Evolutionary conservation across 2,113 vertebrate genomes (phyloP), one percentile per base, ranked within the genome.

Genomic region (Percina caprodes): DNA sequence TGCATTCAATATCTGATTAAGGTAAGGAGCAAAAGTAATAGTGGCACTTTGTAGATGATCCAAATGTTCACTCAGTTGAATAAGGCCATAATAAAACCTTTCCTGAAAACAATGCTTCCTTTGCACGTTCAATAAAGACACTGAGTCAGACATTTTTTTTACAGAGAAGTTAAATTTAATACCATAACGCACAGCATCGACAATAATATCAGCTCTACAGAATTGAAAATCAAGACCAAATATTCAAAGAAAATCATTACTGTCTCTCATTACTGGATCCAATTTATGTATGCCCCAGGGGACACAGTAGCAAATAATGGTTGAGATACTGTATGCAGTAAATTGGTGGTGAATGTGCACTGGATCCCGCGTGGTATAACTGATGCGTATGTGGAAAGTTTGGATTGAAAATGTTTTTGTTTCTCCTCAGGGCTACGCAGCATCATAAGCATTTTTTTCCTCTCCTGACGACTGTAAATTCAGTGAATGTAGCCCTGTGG

Each of bases 381-480:
- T 59, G 62, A 79, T 74, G 54, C n/a, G 15, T 63, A 61, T 67
- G 55, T 54, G 61, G 26, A 83, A 90, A 88, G 79, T 88, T 89
- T 80, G 84, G 72, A 88, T 80, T 62, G 78, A 79, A 90, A 89
- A 88, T 89, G 77, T 92, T 92, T 87, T 82, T 82, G 74, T 91
- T 85, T 84, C 86, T 89, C 86, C 88, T 88, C 80, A 65, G 82
- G 86, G 84, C 86, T 80, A 48, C 21, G 62, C 55, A 13, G 80
- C 77, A 26, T 91, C 71, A 91, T 95, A 93, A 93, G 89, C 92
- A 94, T 92, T 85, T 82, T 65, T 80, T 49, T 67, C 48, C 75
- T 85, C 77, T 79, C 83, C 51, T 69, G 84, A 88, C 48, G 55
- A 93, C 92, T 93, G 92, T 92, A 93, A 94, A 94, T 93, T 91